phyloP scores from a whole-genome alignment of 2,888 invertebrate genomes.

The Drosophila neotestacea region DNA sequence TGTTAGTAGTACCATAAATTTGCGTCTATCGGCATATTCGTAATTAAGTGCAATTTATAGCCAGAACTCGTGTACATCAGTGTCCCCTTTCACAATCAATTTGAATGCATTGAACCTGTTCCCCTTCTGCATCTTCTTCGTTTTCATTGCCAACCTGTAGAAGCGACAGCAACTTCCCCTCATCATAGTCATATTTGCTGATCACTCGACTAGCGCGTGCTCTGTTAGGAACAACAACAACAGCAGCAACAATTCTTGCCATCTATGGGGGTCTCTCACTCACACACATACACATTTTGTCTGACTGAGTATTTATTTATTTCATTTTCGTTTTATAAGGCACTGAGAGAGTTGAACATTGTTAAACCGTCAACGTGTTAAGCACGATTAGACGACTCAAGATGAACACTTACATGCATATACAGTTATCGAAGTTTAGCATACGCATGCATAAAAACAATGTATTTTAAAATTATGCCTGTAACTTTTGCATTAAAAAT shows the following conservation, averaged over 20 bases:
- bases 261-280: conserved; percentile 48
- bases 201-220: conserved; percentile 81
- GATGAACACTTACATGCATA: conserved; percentile 13
- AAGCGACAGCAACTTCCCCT: conserved; percentile 37
- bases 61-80: conserved; percentile 33
- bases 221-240: conserved; percentile 50
- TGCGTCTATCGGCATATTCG: conserved; percentile 29
- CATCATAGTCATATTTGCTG: conserved; percentile 50
- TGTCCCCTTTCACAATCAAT: conserved; percentile 38
- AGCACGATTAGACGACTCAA: conserved; percentile 36
- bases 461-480: not conserved
- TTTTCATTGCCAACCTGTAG: conserved; percentile 44
- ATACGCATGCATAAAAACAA: conserved; percentile 1
- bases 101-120: conserved; percentile 78
- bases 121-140: not conserved
- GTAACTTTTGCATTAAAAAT: not conserved
- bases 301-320: conserved; percentile 43
- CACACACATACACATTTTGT: not conserved
- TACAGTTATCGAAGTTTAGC: conserved; percentile 14
- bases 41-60: conserved; percentile 67
- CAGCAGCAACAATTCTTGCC: conserved; percentile 58
- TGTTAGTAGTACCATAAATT: conserved; percentile 4
- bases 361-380: conserved; percentile 52
- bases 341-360: conserved; percentile 41
- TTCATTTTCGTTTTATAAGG: conserved; percentile 42